Base-by-base conservation (phyloP, 2,888 invertebrate species). In the Belgica antarctica region DNA sequence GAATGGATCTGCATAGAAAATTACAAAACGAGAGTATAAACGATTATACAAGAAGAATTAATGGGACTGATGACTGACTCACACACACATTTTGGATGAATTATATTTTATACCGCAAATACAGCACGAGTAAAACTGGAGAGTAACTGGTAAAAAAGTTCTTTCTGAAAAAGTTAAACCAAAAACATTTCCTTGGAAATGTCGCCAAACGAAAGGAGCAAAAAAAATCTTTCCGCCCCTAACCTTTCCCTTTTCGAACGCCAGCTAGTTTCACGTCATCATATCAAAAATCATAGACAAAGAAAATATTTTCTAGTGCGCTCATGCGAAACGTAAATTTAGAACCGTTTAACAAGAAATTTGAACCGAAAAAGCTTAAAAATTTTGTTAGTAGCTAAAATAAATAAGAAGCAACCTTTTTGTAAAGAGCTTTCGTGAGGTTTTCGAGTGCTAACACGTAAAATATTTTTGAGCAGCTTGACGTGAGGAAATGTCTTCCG, bases 1-100 rank as follows among this genome's bases (percentile, higher is more conserved):
- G 52, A 68, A 68, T 57, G 52, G 68, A 68, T 19, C 52, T 68
- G 52, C 66, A n/a, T 66, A 41, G 31, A 34, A 27, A 31, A 28
- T 4, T 27, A 59, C 12, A 59, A 59, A 59, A 59, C 22, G 27
- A 59, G 12, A 59, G 27, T 59, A 59, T 59, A 22, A 41, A 36
- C 17, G 10, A 41, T 62, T 62, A 31, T 24, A 17, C 28, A 62
- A 62, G 19, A 15, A 27, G 25, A 62, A 4, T 22, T 15, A 31
- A 57, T 27, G 66, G 52, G 57, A 57, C 34, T 57, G 47, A 66
- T 15, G 28, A 66, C 47, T 47, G 52, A 68, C 5, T 19, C 52
- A 52, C 41, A 41, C 12, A 4, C 10, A n/a, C 15, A n/a, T 52
- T 52, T 52, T 52, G 19, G 17, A 17, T 19, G 52, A 52, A 52